Evolutionary conservation across 2,888 invertebrate species (phyloP), one percentile per base, ranked within the genome.

Genomic region (Scaeva pyrastri): DNA sequence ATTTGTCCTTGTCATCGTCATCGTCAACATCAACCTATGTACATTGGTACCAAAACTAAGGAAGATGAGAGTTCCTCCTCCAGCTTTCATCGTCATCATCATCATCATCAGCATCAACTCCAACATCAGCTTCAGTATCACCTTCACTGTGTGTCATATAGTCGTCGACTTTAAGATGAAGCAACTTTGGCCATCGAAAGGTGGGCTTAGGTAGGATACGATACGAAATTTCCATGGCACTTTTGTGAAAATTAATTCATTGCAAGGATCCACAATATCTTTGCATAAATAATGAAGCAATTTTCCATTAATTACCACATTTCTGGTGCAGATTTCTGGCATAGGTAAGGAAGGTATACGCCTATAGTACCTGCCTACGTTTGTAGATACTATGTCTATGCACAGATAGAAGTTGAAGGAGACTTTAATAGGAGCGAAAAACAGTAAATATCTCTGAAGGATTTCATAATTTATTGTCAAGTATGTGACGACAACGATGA

Each of bases 231-330:
- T 73, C 64, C 77, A 70, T 86, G 81, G 71, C 77, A 74, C 82
- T 82, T 74, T 77, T 86, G 71, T 77, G 86, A 45, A 82, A 86
- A 86, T 86, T 81, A 86, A 86, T 86, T 86, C 86, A 86, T 86
- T 77, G 76, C 86, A 88, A 82, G 83, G 79, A 87, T 85, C 79
- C 81, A 84, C 83, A 88, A 83, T 86, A 85, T 85, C 82, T 72
- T 87, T 88, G 85, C 83, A 88, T 88, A 83, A 88, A 82, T 88
- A 77, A 88, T 85, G 88, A 88, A 88, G 85, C 82, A 88, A 88
- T 88, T 88, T 86, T 82, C 85, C 84, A 85, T 86, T 86, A 88
- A 88, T 88, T 86, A 82, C 86, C 86, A 86, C 86, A 82, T 82
- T 82, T 86, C 82, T 82, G 74, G 86, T 82, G 71, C 86, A 86